These are phyloP conservation scores for Goniozus legneri DNA, from an alignment of 1,140 invertebrate genomes.

Conservation along the genomic window DNA sequence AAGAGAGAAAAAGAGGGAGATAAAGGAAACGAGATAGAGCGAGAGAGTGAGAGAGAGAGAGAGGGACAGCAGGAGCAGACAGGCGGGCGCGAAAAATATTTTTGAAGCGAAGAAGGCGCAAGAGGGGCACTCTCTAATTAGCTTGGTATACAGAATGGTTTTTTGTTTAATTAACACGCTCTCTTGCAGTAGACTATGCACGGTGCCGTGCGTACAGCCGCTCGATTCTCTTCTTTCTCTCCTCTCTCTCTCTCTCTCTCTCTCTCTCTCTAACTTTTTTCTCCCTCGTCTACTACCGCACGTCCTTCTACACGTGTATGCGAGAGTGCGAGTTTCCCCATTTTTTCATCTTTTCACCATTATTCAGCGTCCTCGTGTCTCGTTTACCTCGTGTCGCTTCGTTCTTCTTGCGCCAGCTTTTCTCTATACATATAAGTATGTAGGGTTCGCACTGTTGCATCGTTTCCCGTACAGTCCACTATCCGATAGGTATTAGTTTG, in stretches of 20 bases:
- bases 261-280: neutral
- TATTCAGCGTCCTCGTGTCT: neutral
- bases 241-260: neutral
- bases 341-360: neutral
- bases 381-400: neutral
- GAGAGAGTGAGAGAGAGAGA: conserved; percentile 2
- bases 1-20: neutral
- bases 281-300: neutral
- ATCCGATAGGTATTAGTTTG: conserved; percentile 38
- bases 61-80: conserved; percentile 7
- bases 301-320: neutral
- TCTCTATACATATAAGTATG: no score
- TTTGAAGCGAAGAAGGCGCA: conserved; percentile 31
- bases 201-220: conserved; percentile 5
- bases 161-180: conserved; percentile 49
- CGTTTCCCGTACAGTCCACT: no score
- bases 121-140: conserved; percentile 43
- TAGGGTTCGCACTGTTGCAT: no score
- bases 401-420: no score
- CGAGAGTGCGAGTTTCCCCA: no score
- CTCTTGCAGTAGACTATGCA: conserved; percentile 35
- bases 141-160: conserved; percentile 35
- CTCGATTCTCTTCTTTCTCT: neutral
- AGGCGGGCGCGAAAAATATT: conserved; percentile 29
- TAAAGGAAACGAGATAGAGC: conserved; percentile 8